These are phyloP conservation scores for Aphaenogaster rudis DNA, from an alignment of 1,140 invertebrate genomes.

Conservation along the genomic window DNA sequence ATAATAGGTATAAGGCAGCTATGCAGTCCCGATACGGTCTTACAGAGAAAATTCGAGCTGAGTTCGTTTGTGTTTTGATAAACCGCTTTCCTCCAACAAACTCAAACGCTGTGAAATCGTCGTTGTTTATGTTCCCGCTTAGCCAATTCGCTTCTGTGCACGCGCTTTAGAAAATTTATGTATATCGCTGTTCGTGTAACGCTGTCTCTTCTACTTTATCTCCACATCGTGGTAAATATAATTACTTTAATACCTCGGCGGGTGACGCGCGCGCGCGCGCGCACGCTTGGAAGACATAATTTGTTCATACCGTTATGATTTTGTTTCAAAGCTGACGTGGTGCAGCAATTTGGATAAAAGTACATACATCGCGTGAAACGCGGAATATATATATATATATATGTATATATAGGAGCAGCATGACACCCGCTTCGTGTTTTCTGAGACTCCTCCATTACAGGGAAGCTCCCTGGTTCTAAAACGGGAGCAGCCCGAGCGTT, in stretches of 20 bases:
- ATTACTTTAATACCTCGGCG: slow-evolving; percentile 70
- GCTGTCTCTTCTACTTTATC: slow-evolving; percentile 20
- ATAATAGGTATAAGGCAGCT: background rate
- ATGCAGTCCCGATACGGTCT: background rate
- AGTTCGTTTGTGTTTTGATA: background rate
- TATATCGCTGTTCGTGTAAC: too few relatives aligned
- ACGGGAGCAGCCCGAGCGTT: slow-evolving; percentile 38
- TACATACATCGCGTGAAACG: slow-evolving; percentile 2
- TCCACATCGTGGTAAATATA: slow-evolving; percentile 54
- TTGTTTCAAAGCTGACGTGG: slow-evolving; percentile 68
- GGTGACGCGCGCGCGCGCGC: slow-evolving; percentile 6
- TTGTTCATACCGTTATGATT: slow-evolving; percentile 71
- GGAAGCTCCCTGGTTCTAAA: slow-evolving; percentile 24
- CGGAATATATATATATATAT: background rate
- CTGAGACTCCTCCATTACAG: slow-evolving; percentile 64
- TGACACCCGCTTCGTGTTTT: slow-evolving; percentile 69
- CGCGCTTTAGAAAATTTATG: slow-evolving; percentile 14
- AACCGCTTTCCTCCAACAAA: background rate
- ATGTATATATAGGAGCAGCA: background rate
- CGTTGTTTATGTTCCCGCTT: background rate
- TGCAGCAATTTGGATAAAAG: slow-evolving; percentile 73
- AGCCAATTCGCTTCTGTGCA: slow-evolving; percentile 9
- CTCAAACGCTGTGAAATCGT: slow-evolving; percentile 42
- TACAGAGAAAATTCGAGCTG: background rate
- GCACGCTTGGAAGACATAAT: slow-evolving; percentile 55